phyloP scores from a whole-genome alignment of 2,113 vertebrate species.

The Microtus ochrogaster region DNA sequence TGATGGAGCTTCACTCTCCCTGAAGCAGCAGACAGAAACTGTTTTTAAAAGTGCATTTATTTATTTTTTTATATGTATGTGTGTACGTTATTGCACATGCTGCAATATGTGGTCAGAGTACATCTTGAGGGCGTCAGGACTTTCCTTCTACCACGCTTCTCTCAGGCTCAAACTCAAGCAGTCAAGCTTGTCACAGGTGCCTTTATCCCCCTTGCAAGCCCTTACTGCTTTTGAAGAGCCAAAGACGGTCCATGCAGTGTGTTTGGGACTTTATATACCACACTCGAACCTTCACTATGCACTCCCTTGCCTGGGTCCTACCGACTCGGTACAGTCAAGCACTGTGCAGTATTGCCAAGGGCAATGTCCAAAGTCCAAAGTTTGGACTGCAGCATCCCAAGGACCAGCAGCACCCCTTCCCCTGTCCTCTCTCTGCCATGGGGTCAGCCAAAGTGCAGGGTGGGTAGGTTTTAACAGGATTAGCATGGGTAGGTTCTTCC shows the following conservation, averaged over 20 bases:
- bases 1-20: background rate
- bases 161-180: no score
- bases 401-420: background rate
- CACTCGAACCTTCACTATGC: background rate
- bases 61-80: background rate
- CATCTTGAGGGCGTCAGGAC: background rate
- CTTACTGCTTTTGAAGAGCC: background rate
- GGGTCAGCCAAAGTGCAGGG: background rate
- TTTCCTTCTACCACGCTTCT: background rate
- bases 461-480: background rate
- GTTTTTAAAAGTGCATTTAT: background rate
- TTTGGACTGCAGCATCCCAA: background rate
- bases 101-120: background rate
- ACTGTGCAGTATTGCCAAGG: no score
- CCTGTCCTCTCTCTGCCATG: background rate
- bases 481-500: background rate
- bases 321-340: background rate
- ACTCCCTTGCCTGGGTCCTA: background rate
- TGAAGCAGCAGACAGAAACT: background rate
- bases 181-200: no score
- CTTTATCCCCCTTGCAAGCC: background rate
- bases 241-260: background rate
- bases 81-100: background rate
- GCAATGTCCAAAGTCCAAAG: background rate
- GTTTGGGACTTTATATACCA: background rate